Percentiles rank a stretch among this genome's conserved stretches.
phyloP scores from a whole-genome alignment of 2,797 vertebrate species.

The Brachyalestes nurse region DNA sequence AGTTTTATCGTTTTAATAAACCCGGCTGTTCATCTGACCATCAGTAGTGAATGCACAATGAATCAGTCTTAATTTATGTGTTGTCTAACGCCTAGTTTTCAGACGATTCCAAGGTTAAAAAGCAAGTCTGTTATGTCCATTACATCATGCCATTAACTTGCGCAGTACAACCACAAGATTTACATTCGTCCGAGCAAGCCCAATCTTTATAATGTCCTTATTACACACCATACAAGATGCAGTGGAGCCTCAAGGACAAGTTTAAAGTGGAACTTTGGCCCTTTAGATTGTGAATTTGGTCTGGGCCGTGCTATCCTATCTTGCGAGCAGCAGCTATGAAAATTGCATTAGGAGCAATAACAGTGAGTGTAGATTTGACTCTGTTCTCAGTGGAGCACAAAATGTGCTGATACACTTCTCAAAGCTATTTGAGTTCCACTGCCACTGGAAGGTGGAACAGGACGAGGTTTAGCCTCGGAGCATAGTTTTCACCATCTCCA shows the following conservation, averaged over 20 bases:
- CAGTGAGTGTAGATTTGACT: constrained; percentile 49
- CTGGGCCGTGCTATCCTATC: constrained; percentile 31
- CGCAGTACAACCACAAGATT: constrained; percentile 20
- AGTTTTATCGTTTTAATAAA: background rate
- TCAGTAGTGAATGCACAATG: background rate
- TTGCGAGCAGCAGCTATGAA: constrained; percentile 48
- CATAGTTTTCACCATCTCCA: constrained; percentile 2
- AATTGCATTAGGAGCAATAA: constrained; percentile 60
- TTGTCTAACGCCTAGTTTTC: background rate
- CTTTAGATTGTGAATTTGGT: constrained; percentile 47
- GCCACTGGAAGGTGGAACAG: constrained; percentile 37
- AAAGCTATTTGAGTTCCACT: constrained; percentile 47
- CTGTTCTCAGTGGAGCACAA: constrained; percentile 56
- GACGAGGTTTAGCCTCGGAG: constrained; percentile 33
- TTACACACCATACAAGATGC: constrained; percentile 39
- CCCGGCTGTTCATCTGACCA: background rate
- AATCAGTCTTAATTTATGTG: background rate
- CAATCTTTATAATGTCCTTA: constrained; percentile 21
- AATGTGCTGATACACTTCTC: constrained; percentile 58
- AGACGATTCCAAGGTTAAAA: constrained; percentile 20
- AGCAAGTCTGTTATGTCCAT: background rate
- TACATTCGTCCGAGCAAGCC: constrained; percentile 2
- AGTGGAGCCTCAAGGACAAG: constrained; percentile 41
- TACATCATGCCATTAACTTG: background rate
- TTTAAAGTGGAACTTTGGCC: constrained; percentile 42